Base-by-base conservation (phyloP, 2,113 vertebrate species). In the Cottus gobio region DNA sequence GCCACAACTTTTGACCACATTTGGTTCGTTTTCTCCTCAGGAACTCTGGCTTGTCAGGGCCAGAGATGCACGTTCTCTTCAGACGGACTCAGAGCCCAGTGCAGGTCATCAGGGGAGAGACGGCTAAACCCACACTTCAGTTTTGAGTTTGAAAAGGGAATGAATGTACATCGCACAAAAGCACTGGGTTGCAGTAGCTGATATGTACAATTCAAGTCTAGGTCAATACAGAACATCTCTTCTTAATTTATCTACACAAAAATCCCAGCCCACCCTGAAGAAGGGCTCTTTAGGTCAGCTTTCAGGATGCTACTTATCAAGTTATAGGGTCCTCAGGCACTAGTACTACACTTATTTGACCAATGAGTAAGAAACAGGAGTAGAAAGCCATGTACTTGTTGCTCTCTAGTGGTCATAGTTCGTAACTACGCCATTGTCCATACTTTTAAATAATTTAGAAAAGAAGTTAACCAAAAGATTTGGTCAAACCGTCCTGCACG, bases 21-120 rank as follows among this genome's bases (percentile, higher is more conserved):
- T 36, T 3, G 10, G 0, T 16, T 18, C 0, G 2, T 9, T 62
- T 16, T 85, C 84, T 91, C 83, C 75, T 92, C 91, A 92, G 90
- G 28, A 64, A 60, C 84, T 74, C 65, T 36, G 63, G 84, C 87
- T 82, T 91, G 90, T 91, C 90, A 89, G 73, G 86, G 85, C 87
- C 87, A 85, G 31, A 89, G 87, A 50, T 64, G 90, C 90, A 91
- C 87, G 0, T 71, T 48, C 0, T 85, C 89, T 28, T 8, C 87
- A 90, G 1, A 22, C 13, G 22, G 15, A 66, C 46, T 90, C 86
- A 82, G 89, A 87, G 85, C 87, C 87, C 89, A 90, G 89, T 90
- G 89, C 89, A 79, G 10, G 73, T 85, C 89, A 87, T 90, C 89
- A 89, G n/a, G 42, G 80, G 79, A 87, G 80, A 0, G 18, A 42